These are phyloP conservation scores for Formica aserva DNA, from an alignment of 2,888 invertebrate species.

Conservation along the genomic window DNA sequence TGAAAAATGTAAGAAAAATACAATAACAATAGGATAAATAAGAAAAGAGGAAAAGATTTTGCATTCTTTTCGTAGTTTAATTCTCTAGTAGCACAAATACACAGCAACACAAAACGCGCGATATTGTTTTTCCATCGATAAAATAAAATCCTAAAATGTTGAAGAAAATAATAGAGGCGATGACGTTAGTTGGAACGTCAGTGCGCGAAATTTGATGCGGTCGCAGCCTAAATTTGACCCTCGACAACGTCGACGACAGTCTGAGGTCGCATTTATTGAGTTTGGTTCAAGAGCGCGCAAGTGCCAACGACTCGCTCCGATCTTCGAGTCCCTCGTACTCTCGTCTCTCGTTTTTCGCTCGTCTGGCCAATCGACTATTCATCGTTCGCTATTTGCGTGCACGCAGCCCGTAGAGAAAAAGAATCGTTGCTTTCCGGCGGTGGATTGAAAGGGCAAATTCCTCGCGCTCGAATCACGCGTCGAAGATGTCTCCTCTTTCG, in stretches of 20 bases:
- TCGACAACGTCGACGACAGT: slow-evolving; percentile 81
- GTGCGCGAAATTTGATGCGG: slow-evolving; percentile 49
- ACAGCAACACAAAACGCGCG: too few species aligned
- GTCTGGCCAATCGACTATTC: slow-evolving; percentile 24
- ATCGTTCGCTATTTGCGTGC: slow-evolving; percentile 57
- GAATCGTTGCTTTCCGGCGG: slow-evolving; percentile 13
- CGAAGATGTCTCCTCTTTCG: slow-evolving; percentile 20
- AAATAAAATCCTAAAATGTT: background rate
- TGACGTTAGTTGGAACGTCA: slow-evolving; percentile 28
- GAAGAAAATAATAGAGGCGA: slow-evolving; percentile 12
- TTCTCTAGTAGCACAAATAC: background rate
- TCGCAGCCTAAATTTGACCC: slow-evolving; percentile 81
- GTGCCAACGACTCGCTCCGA: slow-evolving; percentile 66
- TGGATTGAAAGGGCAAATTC: slow-evolving; percentile 35
- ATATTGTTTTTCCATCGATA: background rate
- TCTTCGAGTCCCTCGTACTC: background rate
- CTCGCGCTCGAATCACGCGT: slow-evolving; percentile 31
- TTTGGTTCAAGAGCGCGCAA: slow-evolving; percentile 79
- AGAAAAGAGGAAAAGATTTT: background rate
- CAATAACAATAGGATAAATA: background rate
- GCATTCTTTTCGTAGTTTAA: background rate
- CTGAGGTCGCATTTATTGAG: slow-evolving; percentile 82
- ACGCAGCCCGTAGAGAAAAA: slow-evolving; percentile 26
- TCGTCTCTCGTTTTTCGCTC: slow-evolving; percentile 38
- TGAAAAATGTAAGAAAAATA: background rate